Percentiles rank a stretch among this genome's conserved stretches.
Evolutionary conservation across 2,113 vertebrate genomes (phyloP).

Genomic region (Donacobius atricapilla): DNA sequence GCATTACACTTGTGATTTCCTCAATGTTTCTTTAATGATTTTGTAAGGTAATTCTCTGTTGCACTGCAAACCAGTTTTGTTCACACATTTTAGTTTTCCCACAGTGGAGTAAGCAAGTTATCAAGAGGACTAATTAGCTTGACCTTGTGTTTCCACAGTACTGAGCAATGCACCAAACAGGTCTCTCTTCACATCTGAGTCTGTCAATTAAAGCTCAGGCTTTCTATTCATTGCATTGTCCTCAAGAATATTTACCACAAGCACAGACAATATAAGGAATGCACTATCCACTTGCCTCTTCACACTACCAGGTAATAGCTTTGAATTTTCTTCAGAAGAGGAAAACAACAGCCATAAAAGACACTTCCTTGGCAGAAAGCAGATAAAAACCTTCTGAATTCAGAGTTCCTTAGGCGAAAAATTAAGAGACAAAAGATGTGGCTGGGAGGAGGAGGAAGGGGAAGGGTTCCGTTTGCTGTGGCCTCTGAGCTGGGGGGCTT

Average conservation of each 20-base stretch:
- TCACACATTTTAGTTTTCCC: conserved; percentile 23
- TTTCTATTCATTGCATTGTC: background rate
- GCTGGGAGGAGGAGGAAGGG: background rate
- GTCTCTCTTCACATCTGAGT: background rate
- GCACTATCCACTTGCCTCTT: conserved; percentile 2
- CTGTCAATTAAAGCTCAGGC: conserved; percentile 29
- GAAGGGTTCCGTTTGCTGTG: background rate
- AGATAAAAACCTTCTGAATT: background rate
- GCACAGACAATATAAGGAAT: background rate
- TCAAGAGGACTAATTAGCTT: conserved; percentile 57
- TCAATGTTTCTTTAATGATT: conserved; percentile 41
- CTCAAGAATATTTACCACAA: background rate
- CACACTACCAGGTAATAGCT: background rate
- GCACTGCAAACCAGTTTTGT: conserved; percentile 13
- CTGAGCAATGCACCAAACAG: conserved; percentile 10
- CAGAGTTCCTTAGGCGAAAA: background rate
- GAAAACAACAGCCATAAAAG: background rate
- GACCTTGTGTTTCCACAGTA: conserved; percentile 31
- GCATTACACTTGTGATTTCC: conserved; percentile 21
- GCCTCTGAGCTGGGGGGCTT: background rate
- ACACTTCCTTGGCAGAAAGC: background rate
- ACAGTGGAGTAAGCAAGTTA: conserved; percentile 18
- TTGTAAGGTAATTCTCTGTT: conserved; percentile 17
- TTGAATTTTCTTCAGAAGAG: conserved; percentile 1
- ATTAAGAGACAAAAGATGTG: background rate